phyloP scores from a whole-genome alignment of 2,888 invertebrate species.

The Melolontha melolontha region DNA sequence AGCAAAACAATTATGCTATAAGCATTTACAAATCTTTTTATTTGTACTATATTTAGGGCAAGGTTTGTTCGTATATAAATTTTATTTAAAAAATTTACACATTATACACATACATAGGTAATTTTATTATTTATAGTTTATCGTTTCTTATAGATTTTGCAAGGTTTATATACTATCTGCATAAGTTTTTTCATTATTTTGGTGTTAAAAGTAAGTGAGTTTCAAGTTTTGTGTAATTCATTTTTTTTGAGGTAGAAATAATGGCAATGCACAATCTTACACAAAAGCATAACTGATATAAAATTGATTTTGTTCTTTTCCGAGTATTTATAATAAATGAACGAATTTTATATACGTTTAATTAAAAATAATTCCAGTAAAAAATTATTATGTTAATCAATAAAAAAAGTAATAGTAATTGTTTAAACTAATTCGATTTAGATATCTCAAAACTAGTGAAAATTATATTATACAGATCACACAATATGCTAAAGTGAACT shows the following conservation, averaged over 20 bases:
- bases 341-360: too few species aligned
- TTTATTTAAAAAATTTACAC: neutral
- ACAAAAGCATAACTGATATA: constrained; percentile 5
- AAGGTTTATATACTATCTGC: neutral
- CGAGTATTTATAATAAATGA: neutral
- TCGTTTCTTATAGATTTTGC: neutral
- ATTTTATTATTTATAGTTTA: neutral
- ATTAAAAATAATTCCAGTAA: too few species aligned
- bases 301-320: neutral
- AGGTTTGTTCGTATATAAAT: constrained; percentile 17
- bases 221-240: constrained; percentile 1
- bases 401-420: too few species aligned
- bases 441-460: too few species aligned
- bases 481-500: too few species aligned
- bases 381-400: too few species aligned
- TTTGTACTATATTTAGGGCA: constrained; percentile 49
- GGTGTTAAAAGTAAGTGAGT: too few species aligned
- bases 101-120: neutral
- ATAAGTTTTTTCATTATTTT: constrained; percentile 9
- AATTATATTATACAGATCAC: too few species aligned
- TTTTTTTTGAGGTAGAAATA: constrained; percentile 27
- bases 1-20: constrained; percentile 46
- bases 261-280: constrained; percentile 28
- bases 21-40: constrained; percentile 46
- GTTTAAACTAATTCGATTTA: too few species aligned